Evolutionary conservation across 2,113 vertebrate species (phyloP).

Genomic region (Hydrochoerus hydrochaeris): DNA sequence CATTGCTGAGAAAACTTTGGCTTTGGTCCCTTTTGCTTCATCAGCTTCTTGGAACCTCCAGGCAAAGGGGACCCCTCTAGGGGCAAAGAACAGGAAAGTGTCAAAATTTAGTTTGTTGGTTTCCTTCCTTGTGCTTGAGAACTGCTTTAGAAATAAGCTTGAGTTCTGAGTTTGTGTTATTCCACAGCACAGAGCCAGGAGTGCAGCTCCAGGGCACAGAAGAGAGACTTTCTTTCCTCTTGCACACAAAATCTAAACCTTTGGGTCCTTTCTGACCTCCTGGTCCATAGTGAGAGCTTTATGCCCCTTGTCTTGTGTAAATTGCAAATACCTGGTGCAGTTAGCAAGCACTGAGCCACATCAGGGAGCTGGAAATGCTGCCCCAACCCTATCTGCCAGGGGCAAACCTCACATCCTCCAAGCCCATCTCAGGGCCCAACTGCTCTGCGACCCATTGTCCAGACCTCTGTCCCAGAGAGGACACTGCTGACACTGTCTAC

Average conservation of each 20-base stretch:
- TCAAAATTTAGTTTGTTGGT: background rate
- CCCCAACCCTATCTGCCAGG: fast-evolving
- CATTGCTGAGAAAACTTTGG: background rate
- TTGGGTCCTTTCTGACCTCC: background rate
- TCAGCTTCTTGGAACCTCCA: background rate
- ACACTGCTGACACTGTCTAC: background rate
- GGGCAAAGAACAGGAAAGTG: background rate
- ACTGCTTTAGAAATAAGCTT: background rate
- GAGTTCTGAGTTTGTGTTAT: background rate
- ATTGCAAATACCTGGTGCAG: background rate
- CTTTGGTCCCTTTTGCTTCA: background rate
- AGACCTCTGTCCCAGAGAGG: background rate
- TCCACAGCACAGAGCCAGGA: background rate
- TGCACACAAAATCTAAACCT: background rate
- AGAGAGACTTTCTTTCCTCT: background rate
- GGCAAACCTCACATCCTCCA: too few species aligned
- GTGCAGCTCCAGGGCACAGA: background rate
- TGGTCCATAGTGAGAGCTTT: background rate
- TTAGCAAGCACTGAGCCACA: background rate
- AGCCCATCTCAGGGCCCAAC: background rate
- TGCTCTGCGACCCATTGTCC: background rate
- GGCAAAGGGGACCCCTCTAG: background rate
- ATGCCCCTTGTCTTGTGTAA: background rate
- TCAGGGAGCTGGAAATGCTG: background rate
- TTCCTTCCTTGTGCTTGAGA: slow-evolving; percentile 7